phyloP scores from a whole-genome alignment of 2,113 vertebrate genomes.

The Podiceps cristatus region DNA sequence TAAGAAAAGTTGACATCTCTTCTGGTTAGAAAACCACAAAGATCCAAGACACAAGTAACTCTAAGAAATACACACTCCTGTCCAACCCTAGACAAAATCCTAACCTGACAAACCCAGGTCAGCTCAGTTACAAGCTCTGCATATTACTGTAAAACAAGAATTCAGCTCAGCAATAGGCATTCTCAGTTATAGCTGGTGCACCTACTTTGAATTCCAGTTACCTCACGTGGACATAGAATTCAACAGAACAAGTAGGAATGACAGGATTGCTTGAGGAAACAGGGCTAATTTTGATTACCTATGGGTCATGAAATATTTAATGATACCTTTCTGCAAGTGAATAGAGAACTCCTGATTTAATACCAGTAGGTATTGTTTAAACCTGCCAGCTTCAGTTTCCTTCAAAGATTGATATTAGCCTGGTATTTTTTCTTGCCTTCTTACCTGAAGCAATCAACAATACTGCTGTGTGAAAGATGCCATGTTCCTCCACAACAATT shows the following conservation, averaged over 20 bases:
- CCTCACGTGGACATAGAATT: not conserved
- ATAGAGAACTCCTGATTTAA: not conserved
- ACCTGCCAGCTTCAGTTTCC: not conserved
- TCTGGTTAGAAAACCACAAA: not conserved
- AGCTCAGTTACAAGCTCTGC: not conserved
- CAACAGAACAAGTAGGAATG: not conserved
- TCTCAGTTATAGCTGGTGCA: not conserved
- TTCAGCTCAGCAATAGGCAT: not conserved
- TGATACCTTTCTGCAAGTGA: not conserved
- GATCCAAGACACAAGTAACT: not conserved
- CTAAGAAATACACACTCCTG: not conserved
- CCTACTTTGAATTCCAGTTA: not conserved
- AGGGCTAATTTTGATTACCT: slow-evolving; percentile 1
- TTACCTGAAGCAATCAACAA: not conserved
- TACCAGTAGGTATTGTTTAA: not conserved
- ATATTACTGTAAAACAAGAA: not conserved
- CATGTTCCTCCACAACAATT: fast-evolving
- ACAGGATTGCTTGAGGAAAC: not conserved
- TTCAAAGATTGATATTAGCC: not conserved
- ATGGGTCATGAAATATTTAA: not conserved
- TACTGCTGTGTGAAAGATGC: not conserved
- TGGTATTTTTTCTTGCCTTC: not conserved
- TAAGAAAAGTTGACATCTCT: not conserved
- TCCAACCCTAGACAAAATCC: not conserved
- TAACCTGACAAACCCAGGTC: not conserved